These are phyloP conservation scores for Cyanoderma ruficeps DNA, from an alignment of 2,113 vertebrate genomes.

Conservation along the genomic window DNA sequence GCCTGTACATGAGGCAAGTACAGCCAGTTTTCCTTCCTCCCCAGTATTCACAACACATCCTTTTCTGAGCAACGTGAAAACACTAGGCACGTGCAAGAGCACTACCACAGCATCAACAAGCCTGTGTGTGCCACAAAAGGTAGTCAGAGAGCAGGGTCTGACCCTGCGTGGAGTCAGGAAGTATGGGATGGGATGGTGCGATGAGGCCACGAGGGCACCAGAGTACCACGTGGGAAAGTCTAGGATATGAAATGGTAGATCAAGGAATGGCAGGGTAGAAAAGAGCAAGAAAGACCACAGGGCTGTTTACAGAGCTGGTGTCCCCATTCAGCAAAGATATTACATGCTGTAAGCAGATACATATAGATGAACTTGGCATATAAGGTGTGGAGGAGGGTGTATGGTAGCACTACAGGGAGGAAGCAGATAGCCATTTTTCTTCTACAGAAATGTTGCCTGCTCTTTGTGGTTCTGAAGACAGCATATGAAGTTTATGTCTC, in stretches of 20 bases:
- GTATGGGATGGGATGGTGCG: not conserved
- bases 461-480: not conserved
- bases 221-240: not conserved
- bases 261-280: not conserved
- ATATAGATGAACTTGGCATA: not conserved
- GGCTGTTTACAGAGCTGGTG: not conserved
- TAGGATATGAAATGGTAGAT: not conserved
- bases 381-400: not conserved
- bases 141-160: not conserved
- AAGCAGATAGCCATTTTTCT: not conserved
- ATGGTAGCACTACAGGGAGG: accelerated
- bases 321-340: not conserved
- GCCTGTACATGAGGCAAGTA: accelerated
- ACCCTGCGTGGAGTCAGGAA: accelerated
- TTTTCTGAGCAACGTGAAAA: not conserved
- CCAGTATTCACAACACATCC: not conserved
- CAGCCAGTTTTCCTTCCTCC: not conserved
- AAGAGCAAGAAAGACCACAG: not conserved
- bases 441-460: not conserved
- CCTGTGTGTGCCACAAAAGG: accelerated
- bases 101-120: not conserved
- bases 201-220: accelerated
- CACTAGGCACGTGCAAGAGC: not conserved
- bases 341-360: not conserved
- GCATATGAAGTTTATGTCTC: not conserved